These are phyloP conservation scores for Bubalus kerabau DNA, from an alignment of 2,113 vertebrate species.

Conservation along the genomic window DNA sequence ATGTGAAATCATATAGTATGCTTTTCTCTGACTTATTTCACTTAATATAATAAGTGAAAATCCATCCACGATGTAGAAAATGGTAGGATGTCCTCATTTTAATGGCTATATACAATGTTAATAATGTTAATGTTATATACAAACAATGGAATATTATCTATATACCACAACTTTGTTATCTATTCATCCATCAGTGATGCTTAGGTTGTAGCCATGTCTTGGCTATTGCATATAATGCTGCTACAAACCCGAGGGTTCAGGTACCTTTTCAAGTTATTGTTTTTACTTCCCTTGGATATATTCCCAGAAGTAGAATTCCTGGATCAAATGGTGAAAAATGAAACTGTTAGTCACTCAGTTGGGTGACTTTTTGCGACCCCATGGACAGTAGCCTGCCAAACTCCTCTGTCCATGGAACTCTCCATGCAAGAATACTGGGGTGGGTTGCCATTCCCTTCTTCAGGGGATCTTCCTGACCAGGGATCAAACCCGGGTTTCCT, in stretches of 20 bases:
- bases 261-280: not conserved
- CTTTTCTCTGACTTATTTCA: not conserved
- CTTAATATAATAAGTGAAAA: not conserved
- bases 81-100: not conserved
- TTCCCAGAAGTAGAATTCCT: not conserved
- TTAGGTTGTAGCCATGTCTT: not conserved
- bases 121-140: not conserved
- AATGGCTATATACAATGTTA: not conserved
- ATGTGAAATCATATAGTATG: not conserved
- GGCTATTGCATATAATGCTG: not conserved
- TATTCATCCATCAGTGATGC: not conserved
- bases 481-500: not conserved
- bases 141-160: not conserved
- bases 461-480: not conserved
- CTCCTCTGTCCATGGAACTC: not conserved
- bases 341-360: not conserved
- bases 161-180: not conserved
- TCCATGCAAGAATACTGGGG: not conserved
- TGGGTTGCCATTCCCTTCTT: not conserved
- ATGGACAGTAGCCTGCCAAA: not conserved
- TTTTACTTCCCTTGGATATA: not conserved
- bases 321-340: not conserved
- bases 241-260: too few relatives aligned
- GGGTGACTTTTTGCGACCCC: not conserved
- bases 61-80: not conserved